Base-by-base conservation (phyloP, 2,797 vertebrate genomes). In the Buphagus erythrorhynchus region DNA sequence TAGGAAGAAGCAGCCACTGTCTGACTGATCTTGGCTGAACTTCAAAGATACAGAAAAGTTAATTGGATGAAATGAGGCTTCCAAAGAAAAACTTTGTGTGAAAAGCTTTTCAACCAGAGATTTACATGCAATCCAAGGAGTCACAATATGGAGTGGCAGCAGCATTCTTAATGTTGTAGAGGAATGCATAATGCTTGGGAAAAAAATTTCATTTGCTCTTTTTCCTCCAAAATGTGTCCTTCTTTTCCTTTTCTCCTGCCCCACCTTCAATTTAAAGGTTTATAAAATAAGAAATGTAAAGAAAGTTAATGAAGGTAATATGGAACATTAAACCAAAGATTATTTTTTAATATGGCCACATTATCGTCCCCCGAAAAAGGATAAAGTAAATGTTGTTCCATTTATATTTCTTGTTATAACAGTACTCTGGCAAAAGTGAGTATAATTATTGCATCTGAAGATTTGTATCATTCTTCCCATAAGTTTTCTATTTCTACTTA, bases 31-130 rank as follows among this genome's bases (percentile, higher is more conserved):
- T 88, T 93, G 83, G 66, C 61, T 91, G 57, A 92, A 92, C 67
- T 92, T 94, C 82, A 94, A 93, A 94, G 54, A 65, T 45, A 42
- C 8, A 63, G 62, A 52, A 86, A 95, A 97, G 59, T 90, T 96
- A 96, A 96, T 67, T 96, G 92, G 69, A 90, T 93, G 11, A 86
- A 96, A 92, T 73, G 61, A 90, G 63, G 78, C 49, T 95, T 95
- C 40, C 54, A 65, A 55, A 80, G 33, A 58, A 86, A 83, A 81
- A 43, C 38, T 79, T 86, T 17, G 21, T 72, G 42, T 75, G 82
- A 86, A 93, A 91, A 88, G 66, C 57, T 73, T 22, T 57, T 80
- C 54, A 40, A 45, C 57, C 55, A 86, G 94, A 92, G 36, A 66
- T 63, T 78, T 92, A 68, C 84, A 92, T 86, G 83, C 90, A 86